Conservation (phyloP, 1,140 invertebrate genomes). For the Andrena cerasifolii region DNA sequence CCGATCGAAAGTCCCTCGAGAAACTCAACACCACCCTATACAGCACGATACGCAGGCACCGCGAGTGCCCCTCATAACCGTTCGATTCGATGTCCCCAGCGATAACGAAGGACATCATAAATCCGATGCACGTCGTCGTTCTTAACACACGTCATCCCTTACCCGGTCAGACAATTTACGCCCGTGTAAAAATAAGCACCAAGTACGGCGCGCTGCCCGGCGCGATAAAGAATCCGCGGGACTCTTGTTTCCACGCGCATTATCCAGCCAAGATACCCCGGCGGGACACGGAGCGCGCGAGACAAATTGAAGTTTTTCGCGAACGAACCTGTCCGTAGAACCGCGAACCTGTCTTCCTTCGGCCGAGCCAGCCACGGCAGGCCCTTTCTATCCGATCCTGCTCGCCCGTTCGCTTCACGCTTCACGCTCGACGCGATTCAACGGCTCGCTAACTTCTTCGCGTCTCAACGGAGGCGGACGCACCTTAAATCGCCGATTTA, state of each 20-base stretch:
- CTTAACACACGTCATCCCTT: background rate
- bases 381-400: conserved; percentile 28
- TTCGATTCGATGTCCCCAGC: too few species aligned
- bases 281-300: conserved; percentile 48
- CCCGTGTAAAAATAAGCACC: background rate
- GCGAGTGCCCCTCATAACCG: too few species aligned
- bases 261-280: conserved; percentile 42
- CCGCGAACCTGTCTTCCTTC: conserved; percentile 68
- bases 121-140: too few species aligned
- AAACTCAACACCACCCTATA: too few species aligned
- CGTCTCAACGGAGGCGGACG: conserved; percentile 2
- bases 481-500: conserved; percentile 49
- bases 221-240: background rate
- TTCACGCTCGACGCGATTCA: conserved; percentile 14
- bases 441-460: conserved; percentile 23
- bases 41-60: too few species aligned
- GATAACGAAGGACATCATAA: too few species aligned
- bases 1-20: too few species aligned
- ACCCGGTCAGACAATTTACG: background rate
- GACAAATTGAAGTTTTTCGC: conserved; percentile 74
- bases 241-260: conserved; percentile 7
- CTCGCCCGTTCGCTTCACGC: conserved; percentile 19
- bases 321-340: conserved; percentile 60
- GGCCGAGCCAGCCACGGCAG: conserved; percentile 40
- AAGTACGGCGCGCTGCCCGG: background rate